These are phyloP conservation scores for Champsocephalus gunnari DNA, from an alignment of 2,797 vertebrate genomes.

Conservation along the genomic window DNA sequence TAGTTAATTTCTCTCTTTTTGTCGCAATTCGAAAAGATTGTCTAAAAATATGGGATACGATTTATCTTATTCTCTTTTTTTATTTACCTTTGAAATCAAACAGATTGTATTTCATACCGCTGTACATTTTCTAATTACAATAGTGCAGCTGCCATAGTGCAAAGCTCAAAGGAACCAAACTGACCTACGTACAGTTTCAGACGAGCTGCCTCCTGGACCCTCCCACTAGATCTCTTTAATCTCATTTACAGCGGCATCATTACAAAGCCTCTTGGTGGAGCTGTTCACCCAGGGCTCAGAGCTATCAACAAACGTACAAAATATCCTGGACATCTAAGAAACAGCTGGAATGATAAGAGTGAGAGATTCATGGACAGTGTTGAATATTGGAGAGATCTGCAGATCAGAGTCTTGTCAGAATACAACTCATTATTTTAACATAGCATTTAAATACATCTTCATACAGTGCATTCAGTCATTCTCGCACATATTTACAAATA, in stretches of 20 bases:
- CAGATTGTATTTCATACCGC: constrained; percentile 64
- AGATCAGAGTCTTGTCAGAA: constrained; percentile 43
- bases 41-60: constrained; percentile 79
- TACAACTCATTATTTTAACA: constrained; percentile 65
- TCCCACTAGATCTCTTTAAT: constrained; percentile 59
- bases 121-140: constrained; percentile 65
- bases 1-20: constrained; percentile 44
- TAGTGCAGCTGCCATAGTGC: constrained; percentile 73
- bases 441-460: constrained; percentile 71
- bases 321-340: constrained; percentile 51
- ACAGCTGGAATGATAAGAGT: constrained; percentile 54
- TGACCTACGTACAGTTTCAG: constrained; percentile 42
- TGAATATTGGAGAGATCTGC: constrained; percentile 42
- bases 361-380: too few species aligned
- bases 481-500: constrained; percentile 80
- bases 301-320: constrained; percentile 78
- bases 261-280: constrained; percentile 55
- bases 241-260: constrained; percentile 65
- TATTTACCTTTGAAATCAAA: constrained; percentile 39
- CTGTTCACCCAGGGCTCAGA: constrained; percentile 31
- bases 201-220: constrained; percentile 55
- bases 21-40: constrained; percentile 72
- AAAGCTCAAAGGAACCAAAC: constrained; percentile 71
- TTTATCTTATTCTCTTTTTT: constrained; percentile 49
- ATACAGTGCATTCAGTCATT: constrained; percentile 74